Percentiles rank a stretch among this genome's conserved stretches.
phyloP scores from a whole-genome alignment of 2,113 vertebrate species.

The Corydoras sp. region DNA sequence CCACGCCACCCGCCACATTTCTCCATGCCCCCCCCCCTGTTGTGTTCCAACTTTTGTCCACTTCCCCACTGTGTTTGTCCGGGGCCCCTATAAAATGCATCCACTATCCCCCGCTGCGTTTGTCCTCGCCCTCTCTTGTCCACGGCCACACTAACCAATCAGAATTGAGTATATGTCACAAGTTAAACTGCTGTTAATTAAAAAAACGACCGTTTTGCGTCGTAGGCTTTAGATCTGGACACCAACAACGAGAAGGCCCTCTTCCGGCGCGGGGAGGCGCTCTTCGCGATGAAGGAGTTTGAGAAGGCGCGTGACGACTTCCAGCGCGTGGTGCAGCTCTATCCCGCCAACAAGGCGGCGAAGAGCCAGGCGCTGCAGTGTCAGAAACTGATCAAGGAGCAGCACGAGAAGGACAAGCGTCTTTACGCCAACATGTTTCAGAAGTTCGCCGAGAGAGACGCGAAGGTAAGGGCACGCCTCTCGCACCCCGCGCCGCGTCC shows the following conservation, averaged over 20 bases:
- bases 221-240: conserved; percentile 83
- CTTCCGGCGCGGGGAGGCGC: conserved; percentile 86
- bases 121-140: too few species aligned
- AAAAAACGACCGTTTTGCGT: too few species aligned
- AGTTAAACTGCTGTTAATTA: too few species aligned
- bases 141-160: too few species aligned
- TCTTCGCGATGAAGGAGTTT: conserved; percentile 85
- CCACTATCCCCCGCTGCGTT: too few species aligned
- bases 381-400: conserved; percentile 84
- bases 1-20: too few species aligned
- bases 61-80: too few species aligned
- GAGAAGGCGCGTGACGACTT: conserved; percentile 83
- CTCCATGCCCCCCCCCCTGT: too few species aligned
- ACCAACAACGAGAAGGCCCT: conserved; percentile 87
- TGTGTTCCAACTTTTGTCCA: too few species aligned
- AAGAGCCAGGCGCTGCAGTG: conserved; percentile 80
- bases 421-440: conserved; percentile 98
- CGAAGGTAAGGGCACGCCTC: conserved; percentile 67
- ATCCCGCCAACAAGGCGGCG: conserved; percentile 91
- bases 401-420: conserved; percentile 89
- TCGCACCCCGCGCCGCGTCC: too few species aligned
- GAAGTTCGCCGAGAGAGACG: conserved; percentile 83
- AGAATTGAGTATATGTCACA: too few species aligned
- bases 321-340: conserved; percentile 83
- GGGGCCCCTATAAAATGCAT: too few species aligned